Evolutionary conservation across 2,888 invertebrate species (phyloP).

Genomic region (Mythimna albipuncta): DNA sequence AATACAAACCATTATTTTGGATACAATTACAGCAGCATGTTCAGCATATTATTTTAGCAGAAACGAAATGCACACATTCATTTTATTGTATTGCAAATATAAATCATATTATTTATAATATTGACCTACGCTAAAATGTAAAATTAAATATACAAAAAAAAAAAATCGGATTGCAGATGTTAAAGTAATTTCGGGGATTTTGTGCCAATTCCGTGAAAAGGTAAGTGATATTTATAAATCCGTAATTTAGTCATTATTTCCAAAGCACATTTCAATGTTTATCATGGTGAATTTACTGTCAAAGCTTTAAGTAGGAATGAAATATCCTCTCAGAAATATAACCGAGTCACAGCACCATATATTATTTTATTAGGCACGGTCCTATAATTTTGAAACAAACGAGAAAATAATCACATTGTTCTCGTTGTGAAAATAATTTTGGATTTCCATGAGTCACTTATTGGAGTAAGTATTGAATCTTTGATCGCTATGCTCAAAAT

Average conservation of each 20-base stretch:
- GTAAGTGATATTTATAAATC: background rate
- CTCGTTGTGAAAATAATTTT: background rate
- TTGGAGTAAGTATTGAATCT: background rate
- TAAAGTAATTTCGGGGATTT: background rate
- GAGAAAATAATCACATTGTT: background rate
- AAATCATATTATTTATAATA: background rate
- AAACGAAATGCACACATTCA: slow-evolving; percentile 19
- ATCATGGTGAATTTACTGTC: background rate
- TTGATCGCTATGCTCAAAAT: background rate
- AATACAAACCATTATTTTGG: slow-evolving; percentile 28
- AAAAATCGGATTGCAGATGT: too few species aligned
- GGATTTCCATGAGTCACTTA: background rate
- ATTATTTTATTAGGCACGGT: background rate
- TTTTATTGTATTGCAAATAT: slow-evolving; percentile 10
- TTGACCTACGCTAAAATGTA: background rate
- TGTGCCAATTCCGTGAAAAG: too few species aligned
- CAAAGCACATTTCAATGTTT: background rate
- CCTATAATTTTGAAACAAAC: background rate
- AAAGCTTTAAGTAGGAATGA: background rate
- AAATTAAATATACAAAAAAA: background rate
- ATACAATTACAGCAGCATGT: slow-evolving; percentile 25
- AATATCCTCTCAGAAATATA: background rate
- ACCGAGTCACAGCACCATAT: background rate
- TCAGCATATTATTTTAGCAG: slow-evolving; percentile 11
- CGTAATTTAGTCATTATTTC: background rate